phyloP scores from a whole-genome alignment of 2,113 vertebrate genomes.

The Malurus melanocephalus region DNA sequence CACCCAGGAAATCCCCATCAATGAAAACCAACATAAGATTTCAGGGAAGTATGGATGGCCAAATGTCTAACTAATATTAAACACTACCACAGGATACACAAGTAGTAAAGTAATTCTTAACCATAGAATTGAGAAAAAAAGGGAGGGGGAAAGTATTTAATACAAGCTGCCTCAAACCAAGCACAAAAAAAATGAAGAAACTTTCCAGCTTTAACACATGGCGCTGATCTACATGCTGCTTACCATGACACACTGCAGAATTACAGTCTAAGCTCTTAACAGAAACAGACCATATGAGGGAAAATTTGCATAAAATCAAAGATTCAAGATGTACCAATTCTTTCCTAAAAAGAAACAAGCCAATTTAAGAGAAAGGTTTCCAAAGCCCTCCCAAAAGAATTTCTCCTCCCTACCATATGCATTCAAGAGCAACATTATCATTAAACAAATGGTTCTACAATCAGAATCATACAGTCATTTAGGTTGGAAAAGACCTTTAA shows the following conservation, averaged over 20 bases:
- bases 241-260: conserved; percentile 8
- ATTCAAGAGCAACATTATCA: neutral
- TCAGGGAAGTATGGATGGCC: neutral
- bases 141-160: neutral
- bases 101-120: neutral
- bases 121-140: neutral
- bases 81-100: neutral
- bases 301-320: conserved; percentile 47
- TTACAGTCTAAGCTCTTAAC: conserved; percentile 8
- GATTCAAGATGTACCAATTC: conserved; percentile 16
- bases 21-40: neutral
- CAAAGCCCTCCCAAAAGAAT: neutral
- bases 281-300: conserved; percentile 40
- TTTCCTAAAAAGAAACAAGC: conserved; percentile 1
- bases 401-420: neutral
- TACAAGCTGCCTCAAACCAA: neutral
- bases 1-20: neutral
- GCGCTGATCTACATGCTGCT: conserved; percentile 18
- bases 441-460: neutral
- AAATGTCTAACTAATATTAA: neutral
- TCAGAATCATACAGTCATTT: neutral
- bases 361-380: neutral
- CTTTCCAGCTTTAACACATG: conserved; percentile 38
- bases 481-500: neutral
- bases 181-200: neutral